A percentile compares a stretch with the other conserved stretches of the same genome.
phyloP scores from a whole-genome alignment of 2,888 invertebrate species.

The Tiliacea citrago region DNA sequence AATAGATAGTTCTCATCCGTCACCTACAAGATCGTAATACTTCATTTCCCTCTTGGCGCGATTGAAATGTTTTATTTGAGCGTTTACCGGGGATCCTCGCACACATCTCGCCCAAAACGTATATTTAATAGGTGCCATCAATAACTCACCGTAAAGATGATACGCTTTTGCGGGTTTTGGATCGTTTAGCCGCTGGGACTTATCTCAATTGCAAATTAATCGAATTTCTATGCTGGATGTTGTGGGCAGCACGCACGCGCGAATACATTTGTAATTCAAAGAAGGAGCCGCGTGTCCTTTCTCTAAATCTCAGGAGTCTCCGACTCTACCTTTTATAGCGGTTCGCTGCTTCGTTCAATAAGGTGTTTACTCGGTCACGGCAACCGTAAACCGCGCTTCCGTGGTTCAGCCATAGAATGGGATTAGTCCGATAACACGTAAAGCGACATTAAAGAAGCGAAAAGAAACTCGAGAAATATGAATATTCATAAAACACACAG shows the following conservation, averaged over 20 bases:
- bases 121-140: conserved; percentile 90
- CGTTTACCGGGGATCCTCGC: conserved; percentile 78
- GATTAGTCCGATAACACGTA: conserved; percentile 80
- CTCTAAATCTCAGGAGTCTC: conserved; percentile 75
- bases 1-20: conserved; percentile 78
- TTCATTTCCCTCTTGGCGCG: conserved; percentile 85
- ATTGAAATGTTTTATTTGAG: conserved; percentile 89
- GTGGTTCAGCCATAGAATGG: conserved; percentile 87
- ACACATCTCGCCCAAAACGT: conserved; percentile 84
- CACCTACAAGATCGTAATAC: conserved; percentile 81
- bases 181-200: conserved; percentile 82
- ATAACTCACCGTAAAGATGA: conserved; percentile 88
- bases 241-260: conserved; percentile 76
- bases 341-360: conserved; percentile 66
- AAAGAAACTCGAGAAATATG: conserved; percentile 78
- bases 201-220: conserved; percentile 90
- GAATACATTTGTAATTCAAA: conserved; percentile 84
- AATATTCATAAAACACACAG: conserved; percentile 77
- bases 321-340: conserved; percentile 73
- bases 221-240: conserved; percentile 83
- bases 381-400: conserved; percentile 51
- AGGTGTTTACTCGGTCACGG: conserved; percentile 60
- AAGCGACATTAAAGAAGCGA: conserved; percentile 87
- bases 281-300: conserved; percentile 76
- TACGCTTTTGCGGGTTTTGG: conserved; percentile 84